These are phyloP conservation scores for Pseudomyrmex concolor DNA, from an alignment of 1,140 invertebrate genomes.

Conservation along the genomic window DNA sequence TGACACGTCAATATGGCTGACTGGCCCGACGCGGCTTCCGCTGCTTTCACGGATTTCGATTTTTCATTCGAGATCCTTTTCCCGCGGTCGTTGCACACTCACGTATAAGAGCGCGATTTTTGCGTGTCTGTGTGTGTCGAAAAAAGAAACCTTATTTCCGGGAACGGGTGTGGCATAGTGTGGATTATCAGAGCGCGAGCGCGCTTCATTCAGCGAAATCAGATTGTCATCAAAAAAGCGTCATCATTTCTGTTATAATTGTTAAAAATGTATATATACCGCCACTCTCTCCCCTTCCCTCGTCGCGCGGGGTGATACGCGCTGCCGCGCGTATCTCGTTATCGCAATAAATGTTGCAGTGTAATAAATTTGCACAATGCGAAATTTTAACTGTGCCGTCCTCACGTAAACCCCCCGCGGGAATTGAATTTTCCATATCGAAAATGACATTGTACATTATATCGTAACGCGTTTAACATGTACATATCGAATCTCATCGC, in stretches of 20 bases:
- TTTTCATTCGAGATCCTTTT: constrained; percentile 28
- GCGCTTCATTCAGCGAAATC: neutral
- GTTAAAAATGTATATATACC: constrained; percentile 26
- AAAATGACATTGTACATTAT: constrained; percentile 27
- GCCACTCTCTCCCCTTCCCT: no score
- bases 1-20: constrained; percentile 54
- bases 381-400: constrained; percentile 25
- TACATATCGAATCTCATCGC: constrained; percentile 14
- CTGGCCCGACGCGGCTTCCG: constrained; percentile 20
- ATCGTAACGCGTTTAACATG: constrained; percentile 33
- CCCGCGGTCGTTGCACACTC: neutral
- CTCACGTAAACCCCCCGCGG: neutral
- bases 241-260: neutral
- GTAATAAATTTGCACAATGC: constrained; percentile 19
- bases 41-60: constrained; percentile 36
- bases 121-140: neutral
- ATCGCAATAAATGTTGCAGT: constrained; percentile 27
- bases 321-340: neutral
- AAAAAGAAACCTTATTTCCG: neutral
- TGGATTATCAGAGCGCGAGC: neutral
- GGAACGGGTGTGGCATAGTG: neutral
- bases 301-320: no score
- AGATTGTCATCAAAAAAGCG: neutral
- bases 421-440: constrained; percentile 29
- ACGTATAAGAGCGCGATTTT: neutral